Base-by-base conservation (phyloP, 2,888 invertebrate genomes). In the Euzophera pinguis region DNA sequence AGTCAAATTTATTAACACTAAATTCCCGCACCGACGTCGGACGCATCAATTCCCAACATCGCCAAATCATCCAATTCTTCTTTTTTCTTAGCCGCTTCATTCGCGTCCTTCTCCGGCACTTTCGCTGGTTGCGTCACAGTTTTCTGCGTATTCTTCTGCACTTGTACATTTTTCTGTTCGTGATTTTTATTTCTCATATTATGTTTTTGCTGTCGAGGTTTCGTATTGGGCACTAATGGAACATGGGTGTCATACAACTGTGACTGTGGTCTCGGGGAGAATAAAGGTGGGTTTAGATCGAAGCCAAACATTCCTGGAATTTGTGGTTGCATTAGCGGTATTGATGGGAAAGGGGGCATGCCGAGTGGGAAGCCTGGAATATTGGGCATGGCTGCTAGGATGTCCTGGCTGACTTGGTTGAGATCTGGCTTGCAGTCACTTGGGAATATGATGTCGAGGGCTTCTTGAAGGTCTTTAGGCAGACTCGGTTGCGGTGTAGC, bases 31-130 rank as follows among this genome's bases (percentile, higher is more conserved):
- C 93, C 93, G 61, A 93, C 92, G 73, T 97, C 97, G 32, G 94
- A 94, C 6, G 94, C 96, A 71, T 96, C 96, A 49, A 97, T 97
- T 0, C 97, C 97, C 50, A 97, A 87, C 94, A 97, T 93, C 2
- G 95, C 95, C 55, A 97, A 80, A 65, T 97, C 97, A 54, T 95
- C 95, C 64, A 91, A 81, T 66, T 91, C 94, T 71, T 82, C 91
- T 78, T 73, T 90, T 81, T 88, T 86, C 78, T 73, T 74, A 0
- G 60, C 64, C 0, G 63, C 59, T 16, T n/a, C 37, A 7, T 37
- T 4, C 37, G 37, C 37, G 12, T n/a, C 6, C 12, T 39, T 39
- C 13, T 39, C 9, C 8, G 22, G 5, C 22, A 6, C 39, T 39
- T 39, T 13, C 8, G 5, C 16, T 34, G 54, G 43, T n/a, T 32